Evolutionary conservation across 30 jellyfish, hydroid and myxozoan genomes (phyloP), one percentile per base, ranked within the genome.

Genomic region (Aurelia sp.): DNA sequence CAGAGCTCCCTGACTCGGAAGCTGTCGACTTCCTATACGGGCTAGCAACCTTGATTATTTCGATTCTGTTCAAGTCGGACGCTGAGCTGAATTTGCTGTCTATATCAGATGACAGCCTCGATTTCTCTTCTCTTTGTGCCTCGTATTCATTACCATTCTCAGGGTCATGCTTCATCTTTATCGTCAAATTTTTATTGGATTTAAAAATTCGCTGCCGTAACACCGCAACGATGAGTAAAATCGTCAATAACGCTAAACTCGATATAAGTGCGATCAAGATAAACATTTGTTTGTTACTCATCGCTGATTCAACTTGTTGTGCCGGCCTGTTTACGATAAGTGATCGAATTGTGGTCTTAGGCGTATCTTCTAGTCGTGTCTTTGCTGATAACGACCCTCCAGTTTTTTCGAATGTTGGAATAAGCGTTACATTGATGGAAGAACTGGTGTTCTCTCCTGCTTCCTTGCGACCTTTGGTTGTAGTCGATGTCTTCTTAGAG

Each of bases 151-250:
- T 70, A 16, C 89, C 71, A 30, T 40, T 35, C 38, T 87, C 96
- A 4, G 90, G 76, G n/a, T 87, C 90, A n/a, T 68, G 61, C 78
- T 87, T 87, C 86, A 68, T 40, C 33, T 76, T 80, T 11, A 87
- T 70, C 17, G 92, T 69, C 71, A 68, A 78, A 71, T 76, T 87
- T 53, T 78, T 87, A 52, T 59, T 72, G 13, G 93, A 44, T 66
- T 70, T 76, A 87, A 65, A 66, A 22, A 68, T 76, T 40, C 96
- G 78, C 77, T 87, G 96, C 19, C 96, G 85, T 53, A 87, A 10
- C 47, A 76, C 81, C 0, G 84, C 83, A 22, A 67, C 83, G 41
- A 87, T 77, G 30, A 87, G 72, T 13, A 78, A 72, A 50, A 87
- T 50, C 27, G 96, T 78, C 20, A 87, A 48, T 64, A 87, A 81